Conservation (phyloP, 2,113 vertebrate species). For the Siniperca chuatsi region DNA sequence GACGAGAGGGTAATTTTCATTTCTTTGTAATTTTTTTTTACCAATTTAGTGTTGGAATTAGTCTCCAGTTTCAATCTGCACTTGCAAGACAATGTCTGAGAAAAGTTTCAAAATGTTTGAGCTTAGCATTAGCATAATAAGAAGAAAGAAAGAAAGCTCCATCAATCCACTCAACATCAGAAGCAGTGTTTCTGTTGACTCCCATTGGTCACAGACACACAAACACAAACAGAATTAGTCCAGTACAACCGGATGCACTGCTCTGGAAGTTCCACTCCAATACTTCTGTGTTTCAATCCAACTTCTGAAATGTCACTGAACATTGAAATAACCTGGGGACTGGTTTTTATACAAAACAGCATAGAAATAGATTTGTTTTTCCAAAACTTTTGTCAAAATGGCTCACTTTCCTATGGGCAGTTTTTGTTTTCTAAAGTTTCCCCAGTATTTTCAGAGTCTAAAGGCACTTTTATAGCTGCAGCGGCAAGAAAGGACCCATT, state of each 20-base stretch:
- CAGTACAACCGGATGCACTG: conserved; percentile 45
- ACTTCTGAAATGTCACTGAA: conserved; percentile 14
- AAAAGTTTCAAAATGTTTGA: conserved; percentile 11
- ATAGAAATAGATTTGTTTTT: not conserved
- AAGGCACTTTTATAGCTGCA: not conserved
- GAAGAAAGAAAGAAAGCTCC: not conserved
- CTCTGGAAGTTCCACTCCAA: conserved; percentile 5
- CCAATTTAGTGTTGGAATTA: not conserved
- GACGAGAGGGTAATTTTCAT: conserved; percentile 19
- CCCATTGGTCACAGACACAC: not conserved
- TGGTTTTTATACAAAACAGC: not conserved
- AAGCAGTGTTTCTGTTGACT: not conserved
- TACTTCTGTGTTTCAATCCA: not conserved
- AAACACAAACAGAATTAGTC: conserved; percentile 65
- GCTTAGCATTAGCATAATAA: conserved; percentile 10
- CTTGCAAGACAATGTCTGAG: not conserved
- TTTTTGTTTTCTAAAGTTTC: not conserved
- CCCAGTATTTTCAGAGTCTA: not conserved
- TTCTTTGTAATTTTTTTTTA: not conserved
- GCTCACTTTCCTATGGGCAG: not conserved
- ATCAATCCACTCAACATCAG: not conserved
- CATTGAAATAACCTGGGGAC: not conserved
- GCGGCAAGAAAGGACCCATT: not conserved
- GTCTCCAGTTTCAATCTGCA: not conserved
- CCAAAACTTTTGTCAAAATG: not conserved